Conservation (phyloP, 1,140 invertebrate species). For the Camponotus floridanus region DNA sequence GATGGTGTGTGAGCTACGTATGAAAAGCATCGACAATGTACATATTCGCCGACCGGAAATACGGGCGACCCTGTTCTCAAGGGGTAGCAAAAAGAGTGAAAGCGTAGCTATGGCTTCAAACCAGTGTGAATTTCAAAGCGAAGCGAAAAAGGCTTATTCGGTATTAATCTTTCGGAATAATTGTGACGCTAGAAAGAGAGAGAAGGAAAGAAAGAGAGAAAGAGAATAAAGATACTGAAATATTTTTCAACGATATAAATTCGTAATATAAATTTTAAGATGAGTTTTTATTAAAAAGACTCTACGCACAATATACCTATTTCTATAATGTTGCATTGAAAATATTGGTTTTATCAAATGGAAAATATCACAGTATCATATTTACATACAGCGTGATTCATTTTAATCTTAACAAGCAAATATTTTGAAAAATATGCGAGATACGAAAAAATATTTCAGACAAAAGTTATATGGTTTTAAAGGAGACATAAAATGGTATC, state of each 20-base stretch:
- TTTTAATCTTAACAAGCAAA: too few relatives aligned
- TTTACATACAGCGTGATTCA: neutral
- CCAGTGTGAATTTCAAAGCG: neutral
- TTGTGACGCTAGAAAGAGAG: neutral
- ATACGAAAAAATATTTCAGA: too few relatives aligned
- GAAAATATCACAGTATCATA: neutral
- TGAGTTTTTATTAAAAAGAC: neutral
- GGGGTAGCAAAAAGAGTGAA: constrained; percentile 16
- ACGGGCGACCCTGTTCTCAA: constrained; percentile 1
- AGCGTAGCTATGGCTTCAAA: constrained; percentile 3
- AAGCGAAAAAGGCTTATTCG: neutral
- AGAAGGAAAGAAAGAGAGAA: too few relatives aligned
- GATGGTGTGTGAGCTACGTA: constrained; percentile 2
- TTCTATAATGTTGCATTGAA: neutral
- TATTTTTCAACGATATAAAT: neutral
- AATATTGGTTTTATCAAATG: neutral
- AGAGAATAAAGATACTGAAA: neutral
- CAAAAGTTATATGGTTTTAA: too few relatives aligned
- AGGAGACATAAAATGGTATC: too few relatives aligned
- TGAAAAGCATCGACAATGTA: constrained; percentile 15
- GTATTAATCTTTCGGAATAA: constrained; percentile 6
- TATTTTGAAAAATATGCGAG: too few relatives aligned
- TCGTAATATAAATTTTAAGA: neutral
- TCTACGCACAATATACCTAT: neutral
- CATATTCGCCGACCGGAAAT: constrained; percentile 16